Percentiles rank a stretch among this genome's conserved stretches.
Conservation (phyloP, 2,797 vertebrate genomes). For the Trichosurus vulpecula region DNA sequence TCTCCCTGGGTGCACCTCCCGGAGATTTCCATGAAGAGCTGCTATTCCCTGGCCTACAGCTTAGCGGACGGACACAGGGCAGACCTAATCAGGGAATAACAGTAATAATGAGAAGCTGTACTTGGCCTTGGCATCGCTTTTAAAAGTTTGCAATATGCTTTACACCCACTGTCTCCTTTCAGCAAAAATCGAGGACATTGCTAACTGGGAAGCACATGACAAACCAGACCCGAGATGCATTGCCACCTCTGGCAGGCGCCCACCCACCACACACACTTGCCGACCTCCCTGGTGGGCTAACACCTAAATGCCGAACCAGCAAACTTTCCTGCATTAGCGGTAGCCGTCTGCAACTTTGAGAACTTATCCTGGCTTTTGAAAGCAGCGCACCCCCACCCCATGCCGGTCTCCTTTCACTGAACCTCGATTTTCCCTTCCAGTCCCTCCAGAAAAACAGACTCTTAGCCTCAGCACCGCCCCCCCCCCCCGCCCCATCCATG, state of each 20-base stretch:
- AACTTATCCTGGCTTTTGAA: background rate
- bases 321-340: background rate
- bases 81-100: conserved; percentile 60
- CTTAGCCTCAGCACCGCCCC: background rate
- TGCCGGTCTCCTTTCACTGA: conserved; percentile 34
- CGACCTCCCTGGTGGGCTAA: background rate
- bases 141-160: background rate
- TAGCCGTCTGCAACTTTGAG: conserved; percentile 12
- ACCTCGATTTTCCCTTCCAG: background rate
- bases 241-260: background rate
- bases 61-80: conserved; percentile 15
- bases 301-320: conserved; percentile 21
- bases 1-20: conserved; percentile 73
- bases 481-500: background rate
- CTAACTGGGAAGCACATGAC: background rate
- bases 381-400: conserved; percentile 54
- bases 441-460: background rate
- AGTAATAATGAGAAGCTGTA: background rate
- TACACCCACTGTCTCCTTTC: background rate
- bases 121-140: background rate
- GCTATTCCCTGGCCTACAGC: conserved; percentile 49
- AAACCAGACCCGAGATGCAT: background rate
- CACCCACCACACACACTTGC: background rate
- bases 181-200: background rate
- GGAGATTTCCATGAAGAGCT: conserved; percentile 82